These are phyloP conservation scores for Alaudala cheleensis DNA, from an alignment of 2,113 vertebrate genomes.

Conservation along the genomic window DNA sequence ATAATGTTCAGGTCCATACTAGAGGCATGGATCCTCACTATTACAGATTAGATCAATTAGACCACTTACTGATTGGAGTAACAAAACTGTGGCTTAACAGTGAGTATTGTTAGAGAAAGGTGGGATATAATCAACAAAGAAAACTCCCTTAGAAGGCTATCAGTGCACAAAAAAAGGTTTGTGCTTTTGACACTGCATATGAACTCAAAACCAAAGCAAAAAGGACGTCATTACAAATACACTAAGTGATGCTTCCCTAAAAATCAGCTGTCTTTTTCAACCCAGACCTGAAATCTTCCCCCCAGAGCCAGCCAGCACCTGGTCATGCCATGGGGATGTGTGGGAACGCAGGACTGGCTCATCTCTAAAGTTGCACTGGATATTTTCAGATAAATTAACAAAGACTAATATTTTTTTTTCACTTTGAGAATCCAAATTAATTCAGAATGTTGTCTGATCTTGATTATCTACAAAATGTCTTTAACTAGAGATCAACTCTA, in stretches of 20 bases:
- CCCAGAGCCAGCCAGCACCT: not conserved
- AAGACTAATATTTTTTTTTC: not conserved
- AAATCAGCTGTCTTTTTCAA: not conserved
- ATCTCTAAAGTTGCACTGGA: not conserved
- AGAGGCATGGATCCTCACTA: not conserved
- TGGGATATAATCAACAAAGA: not conserved
- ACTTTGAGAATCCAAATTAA: not conserved
- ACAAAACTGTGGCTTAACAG: not conserved
- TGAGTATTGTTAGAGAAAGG: not conserved
- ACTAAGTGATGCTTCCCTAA: not conserved
- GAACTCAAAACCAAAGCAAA: not conserved
- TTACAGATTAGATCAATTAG: not conserved
- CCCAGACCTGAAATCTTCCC: rapidly evolving
- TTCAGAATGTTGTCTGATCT: not conserved
- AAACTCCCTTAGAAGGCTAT: not conserved
- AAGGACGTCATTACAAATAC: rapidly evolving
- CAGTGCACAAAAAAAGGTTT: not conserved
- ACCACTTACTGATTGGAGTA: not conserved
- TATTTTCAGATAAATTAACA: not conserved
- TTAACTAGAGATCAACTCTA: not conserved
- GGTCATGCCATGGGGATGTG: not conserved
- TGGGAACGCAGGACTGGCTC: not conserved
- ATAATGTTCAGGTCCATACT: not conserved
- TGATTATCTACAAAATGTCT: not conserved
- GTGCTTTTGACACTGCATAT: not conserved